A percentile compares a stretch with the other conserved stretches of the same genome.
phyloP scores from a whole-genome alignment of 2,113 vertebrate genomes.

The Burhinus bistriatus region DNA sequence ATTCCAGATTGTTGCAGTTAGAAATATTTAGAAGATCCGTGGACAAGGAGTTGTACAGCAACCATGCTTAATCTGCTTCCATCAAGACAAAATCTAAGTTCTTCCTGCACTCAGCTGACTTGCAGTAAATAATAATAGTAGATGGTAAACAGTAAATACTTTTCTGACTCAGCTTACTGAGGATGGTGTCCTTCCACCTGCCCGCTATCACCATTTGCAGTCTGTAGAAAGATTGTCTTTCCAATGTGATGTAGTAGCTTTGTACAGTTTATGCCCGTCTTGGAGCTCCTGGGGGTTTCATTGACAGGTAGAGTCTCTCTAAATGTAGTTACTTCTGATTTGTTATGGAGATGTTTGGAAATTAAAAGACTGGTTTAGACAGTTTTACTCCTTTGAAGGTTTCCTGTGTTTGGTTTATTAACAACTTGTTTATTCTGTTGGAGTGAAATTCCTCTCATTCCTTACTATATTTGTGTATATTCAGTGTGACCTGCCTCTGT shows the following conservation, averaged over 20 bases:
- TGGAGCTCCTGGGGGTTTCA: not conserved
- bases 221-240: not conserved
- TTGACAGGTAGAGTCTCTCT: not conserved
- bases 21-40: not conserved
- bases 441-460: not conserved
- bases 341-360: not conserved
- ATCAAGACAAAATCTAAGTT: not conserved
- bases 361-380: not conserved
- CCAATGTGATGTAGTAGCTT: fast-evolving
- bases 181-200: not conserved
- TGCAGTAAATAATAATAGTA: not conserved
- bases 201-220: not conserved
- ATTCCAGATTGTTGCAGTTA: not conserved
- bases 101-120: not conserved
- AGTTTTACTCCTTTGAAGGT: not conserved
- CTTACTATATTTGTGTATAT: not conserved
- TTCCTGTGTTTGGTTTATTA: not conserved
- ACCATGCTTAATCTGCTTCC: not conserved
- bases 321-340: not conserved
- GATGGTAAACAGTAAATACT: not conserved
- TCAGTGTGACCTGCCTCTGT: not conserved
- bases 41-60: not conserved
- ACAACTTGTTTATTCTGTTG: not conserved
- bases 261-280: not conserved
- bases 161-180: not conserved